Evolutionary conservation across 1,140 invertebrate genomes (phyloP).

Genomic region (Araneus ventricosus): DNA sequence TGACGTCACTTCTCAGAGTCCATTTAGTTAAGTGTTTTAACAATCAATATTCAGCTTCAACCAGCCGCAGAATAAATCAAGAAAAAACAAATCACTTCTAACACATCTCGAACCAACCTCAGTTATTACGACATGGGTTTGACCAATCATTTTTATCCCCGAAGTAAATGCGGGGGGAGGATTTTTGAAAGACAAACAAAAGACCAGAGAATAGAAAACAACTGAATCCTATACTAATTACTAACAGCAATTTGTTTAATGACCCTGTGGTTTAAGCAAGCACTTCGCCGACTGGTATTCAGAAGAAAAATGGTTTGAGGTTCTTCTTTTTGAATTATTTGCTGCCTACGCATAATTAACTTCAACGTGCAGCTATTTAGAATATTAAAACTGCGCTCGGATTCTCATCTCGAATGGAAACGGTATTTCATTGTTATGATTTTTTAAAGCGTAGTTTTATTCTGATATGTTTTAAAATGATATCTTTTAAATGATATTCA

Average conservation of each 20-base stretch:
- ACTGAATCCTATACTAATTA: conserved; percentile 50
- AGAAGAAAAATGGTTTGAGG: neutral
- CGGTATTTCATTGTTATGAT: too few relatives aligned
- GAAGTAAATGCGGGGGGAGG: neutral
- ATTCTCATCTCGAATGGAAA: too few relatives aligned
- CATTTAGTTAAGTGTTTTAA: conserved; percentile 31
- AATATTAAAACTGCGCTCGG: too few relatives aligned
- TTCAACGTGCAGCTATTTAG: too few relatives aligned
- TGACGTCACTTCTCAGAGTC: neutral
- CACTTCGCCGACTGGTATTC: neutral
- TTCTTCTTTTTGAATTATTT: too few relatives aligned
- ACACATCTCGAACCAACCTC: neutral
- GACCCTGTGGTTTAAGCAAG: conserved; percentile 45
- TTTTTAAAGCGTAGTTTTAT: too few relatives aligned
- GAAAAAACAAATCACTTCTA: conserved; percentile 24
- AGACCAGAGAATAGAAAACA: conserved; percentile 13
- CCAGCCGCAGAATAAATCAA: neutral
- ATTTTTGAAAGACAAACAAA: conserved; percentile 58
- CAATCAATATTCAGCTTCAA: neutral
- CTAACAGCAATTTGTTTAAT: conserved; percentile 59
- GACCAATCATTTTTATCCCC: conserved; percentile 27
- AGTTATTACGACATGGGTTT: neutral
- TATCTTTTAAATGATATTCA: too few relatives aligned
- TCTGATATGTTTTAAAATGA: too few relatives aligned
- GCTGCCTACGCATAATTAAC: too few relatives aligned